Evolutionary conservation across 92 coral and sea anemone species (phyloP).

Genomic region (Actinostola sp.): DNA sequence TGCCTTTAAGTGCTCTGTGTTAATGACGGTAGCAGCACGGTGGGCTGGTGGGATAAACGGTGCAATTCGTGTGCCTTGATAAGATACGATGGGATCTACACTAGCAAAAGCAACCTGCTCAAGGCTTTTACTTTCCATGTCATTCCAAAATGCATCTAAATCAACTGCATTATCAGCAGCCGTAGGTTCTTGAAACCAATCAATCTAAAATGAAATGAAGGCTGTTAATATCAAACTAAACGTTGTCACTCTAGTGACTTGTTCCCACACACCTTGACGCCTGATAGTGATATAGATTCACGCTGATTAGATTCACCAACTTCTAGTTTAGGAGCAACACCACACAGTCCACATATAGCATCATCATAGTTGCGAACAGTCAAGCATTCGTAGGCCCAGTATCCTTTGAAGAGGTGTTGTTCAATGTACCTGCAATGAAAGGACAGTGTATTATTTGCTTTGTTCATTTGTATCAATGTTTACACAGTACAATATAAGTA

Average conservation of each 20-base stretch:
- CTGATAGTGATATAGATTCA: slow-evolving; percentile 35
- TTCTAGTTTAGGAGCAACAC: slow-evolving; percentile 48
- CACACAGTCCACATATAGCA: slow-evolving; percentile 48
- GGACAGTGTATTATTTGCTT: neutral
- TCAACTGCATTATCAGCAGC: slow-evolving; percentile 22
- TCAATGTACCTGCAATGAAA: slow-evolving; percentile 28
- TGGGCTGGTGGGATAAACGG: slow-evolving; percentile 44
- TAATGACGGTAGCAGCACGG: slow-evolving; percentile 30
- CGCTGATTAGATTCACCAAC: slow-evolving; percentile 31
- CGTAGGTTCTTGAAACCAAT: slow-evolving; percentile 18
- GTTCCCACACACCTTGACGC: slow-evolving; percentile 28
- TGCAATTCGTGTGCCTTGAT: slow-evolving; percentile 36
- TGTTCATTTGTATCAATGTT: neutral
- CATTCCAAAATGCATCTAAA: slow-evolving; percentile 35
- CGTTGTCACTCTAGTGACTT: too few relatives aligned
- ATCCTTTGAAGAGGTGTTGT: slow-evolving; percentile 30
- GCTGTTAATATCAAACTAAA: neutral
- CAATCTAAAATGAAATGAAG: slow-evolving; percentile 11
- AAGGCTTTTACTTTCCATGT: slow-evolving; percentile 40
- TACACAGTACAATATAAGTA: too few relatives aligned
- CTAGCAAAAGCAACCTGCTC: slow-evolving; percentile 48
- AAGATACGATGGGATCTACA: slow-evolving; percentile 26
- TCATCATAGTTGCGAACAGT: slow-evolving; percentile 47
- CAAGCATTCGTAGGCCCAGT: slow-evolving; percentile 49
- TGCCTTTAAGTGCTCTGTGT: slow-evolving; percentile 34